Conservation (phyloP, 2,797 vertebrate genomes). For the Amazona finschi region DNA sequence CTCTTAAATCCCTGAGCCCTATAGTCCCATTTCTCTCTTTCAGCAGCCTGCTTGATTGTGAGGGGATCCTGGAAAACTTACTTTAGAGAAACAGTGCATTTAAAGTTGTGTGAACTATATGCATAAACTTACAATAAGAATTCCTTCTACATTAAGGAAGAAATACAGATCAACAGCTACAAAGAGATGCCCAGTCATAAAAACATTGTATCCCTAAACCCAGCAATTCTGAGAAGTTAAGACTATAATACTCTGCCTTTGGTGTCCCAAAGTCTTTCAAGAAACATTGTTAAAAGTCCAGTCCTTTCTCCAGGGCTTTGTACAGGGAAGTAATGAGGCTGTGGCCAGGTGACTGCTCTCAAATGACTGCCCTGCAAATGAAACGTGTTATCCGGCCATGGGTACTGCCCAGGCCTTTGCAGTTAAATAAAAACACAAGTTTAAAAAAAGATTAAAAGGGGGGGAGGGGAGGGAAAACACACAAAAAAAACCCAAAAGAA, state of each 20-base stretch:
- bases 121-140: background rate
- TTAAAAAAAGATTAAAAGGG: background rate
- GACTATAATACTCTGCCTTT: background rate
- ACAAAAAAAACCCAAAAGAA: background rate
- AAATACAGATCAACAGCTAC: background rate
- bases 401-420: background rate
- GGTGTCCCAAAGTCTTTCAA: background rate
- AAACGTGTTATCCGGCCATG: rapidly evolving
- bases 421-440: background rate
- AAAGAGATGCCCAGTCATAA: background rate
- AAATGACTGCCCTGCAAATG: background rate
- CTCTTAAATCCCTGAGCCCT: background rate
- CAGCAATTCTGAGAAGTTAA: background rate
- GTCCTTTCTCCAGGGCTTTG: background rate
- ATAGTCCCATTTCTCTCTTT: background rate
- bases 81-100: background rate
- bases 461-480: too few relatives aligned
- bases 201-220: background rate
- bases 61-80: background rate
- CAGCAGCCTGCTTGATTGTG: background rate
- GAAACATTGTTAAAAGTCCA: background rate
- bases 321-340: rapidly evolving
- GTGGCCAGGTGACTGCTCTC: background rate
- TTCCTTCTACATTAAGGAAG: background rate
- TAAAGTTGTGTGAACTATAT: background rate